phyloP scores from a whole-genome alignment of 2,888 invertebrate genomes.

The Thereva unica region DNA sequence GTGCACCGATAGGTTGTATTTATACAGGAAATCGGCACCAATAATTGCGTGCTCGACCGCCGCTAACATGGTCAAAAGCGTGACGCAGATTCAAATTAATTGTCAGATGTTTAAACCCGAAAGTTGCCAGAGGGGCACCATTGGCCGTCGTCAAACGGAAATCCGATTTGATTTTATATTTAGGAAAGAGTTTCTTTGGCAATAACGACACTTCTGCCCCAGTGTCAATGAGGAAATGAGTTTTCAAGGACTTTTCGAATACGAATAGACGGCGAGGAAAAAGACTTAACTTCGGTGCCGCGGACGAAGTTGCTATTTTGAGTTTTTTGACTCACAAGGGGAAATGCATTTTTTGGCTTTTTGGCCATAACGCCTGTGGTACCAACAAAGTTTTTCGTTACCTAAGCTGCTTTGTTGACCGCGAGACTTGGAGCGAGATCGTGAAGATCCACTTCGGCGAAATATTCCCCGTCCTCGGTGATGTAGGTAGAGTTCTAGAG shows the following conservation, averaged over 20 bases:
- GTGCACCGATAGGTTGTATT: background rate
- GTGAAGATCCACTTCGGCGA: too few relatives aligned
- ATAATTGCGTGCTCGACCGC: background rate
- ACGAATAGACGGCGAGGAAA: too few relatives aligned
- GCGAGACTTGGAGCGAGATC: too few relatives aligned
- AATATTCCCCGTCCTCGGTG: too few relatives aligned
- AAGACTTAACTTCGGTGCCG: background rate
- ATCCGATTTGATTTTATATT: background rate
- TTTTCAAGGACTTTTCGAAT: background rate
- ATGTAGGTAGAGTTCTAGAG: too few relatives aligned
- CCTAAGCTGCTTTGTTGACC: too few relatives aligned
- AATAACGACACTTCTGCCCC: background rate
- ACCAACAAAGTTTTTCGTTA: background rate
- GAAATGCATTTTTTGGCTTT: background rate
- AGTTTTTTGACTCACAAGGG: background rate
- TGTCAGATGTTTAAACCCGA: background rate
- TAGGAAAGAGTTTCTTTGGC: background rate
- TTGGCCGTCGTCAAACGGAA: background rate
- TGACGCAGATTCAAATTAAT: background rate
- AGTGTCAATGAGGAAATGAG: background rate
- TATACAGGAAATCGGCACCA: constrained; percentile 1
- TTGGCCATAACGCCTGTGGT: background rate
- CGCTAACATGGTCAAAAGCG: background rate
- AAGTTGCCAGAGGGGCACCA: background rate
- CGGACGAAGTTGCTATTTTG: background rate